Base-by-base conservation (phyloP, 2,113 vertebrate genomes). In the Nestor notabilis region DNA sequence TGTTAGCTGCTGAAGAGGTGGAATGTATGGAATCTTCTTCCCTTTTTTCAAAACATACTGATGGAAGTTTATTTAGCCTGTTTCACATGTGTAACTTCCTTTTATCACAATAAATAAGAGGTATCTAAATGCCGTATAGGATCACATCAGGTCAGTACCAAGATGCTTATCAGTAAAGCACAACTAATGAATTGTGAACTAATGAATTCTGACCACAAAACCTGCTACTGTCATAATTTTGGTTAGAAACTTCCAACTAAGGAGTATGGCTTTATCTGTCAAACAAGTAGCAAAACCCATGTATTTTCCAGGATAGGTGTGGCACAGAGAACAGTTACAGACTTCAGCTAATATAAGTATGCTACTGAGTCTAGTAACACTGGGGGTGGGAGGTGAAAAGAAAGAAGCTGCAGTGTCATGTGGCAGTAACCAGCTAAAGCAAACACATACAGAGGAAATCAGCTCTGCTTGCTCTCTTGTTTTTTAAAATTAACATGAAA, bases 401-500 rank as follows among this genome's bases (percentile, higher is more conserved):
- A 37, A 20, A 52, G 4, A 47, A 52, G 55, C 9, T 6, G 7
- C 39, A 79, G 24, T 24, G 31, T 44, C 75, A 87, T 35, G 12
- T 29, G 66, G 52, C 46, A 65, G 11, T 29, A 69, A 61, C 16
- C 44, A 89, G 37, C 53, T 86, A 78, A 69, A 77, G 52, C 10
- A 71, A 87, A 93, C 91, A 39, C 13, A 75, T 10, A 27, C 20
- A 65, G 53, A 76, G 52, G 39, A 82, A 95, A 63, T 85, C 35
- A 89, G 71, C 53, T 43, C 46, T 91, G 81, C 41, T 82, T 72
- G 58, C 23, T 96, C 83, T 43, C n/a, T 86, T 1, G 0, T 13
- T 88, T 93, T 83, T 77, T 39, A 31, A 88, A 91, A 93, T 66
- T 70, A 80, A 75, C 68, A 63, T 81, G 79, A 92, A 95, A 95